A percentile compares a stretch with the other conserved stretches of the same genome.
Conservation (phyloP, 2,888 invertebrate genomes). For the Zygogramma bicolorata region DNA sequence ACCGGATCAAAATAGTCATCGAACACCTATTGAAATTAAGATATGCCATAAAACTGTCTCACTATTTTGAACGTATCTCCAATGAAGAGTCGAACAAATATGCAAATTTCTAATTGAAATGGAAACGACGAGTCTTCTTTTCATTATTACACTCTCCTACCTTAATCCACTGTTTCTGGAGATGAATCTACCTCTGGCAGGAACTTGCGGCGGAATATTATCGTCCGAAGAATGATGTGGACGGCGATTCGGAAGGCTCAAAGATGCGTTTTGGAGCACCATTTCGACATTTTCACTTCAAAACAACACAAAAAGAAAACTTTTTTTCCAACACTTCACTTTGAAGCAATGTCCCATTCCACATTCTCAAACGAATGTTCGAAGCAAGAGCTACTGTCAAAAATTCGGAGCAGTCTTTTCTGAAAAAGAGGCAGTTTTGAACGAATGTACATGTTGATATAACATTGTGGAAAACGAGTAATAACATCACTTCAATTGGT, state of each 20-base stretch:
- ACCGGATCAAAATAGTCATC: no score
- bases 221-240: conserved; percentile 43
- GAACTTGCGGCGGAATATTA: conserved; percentile 50
- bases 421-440: not conserved
- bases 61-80: no score
- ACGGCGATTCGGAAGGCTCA: conserved; percentile 37
- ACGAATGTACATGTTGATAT: not conserved
- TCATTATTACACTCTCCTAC: conserved; percentile 26
- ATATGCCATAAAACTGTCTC: no score
- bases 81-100: no score
- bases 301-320: conserved; percentile 16
- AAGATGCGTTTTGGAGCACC: conserved; percentile 52
- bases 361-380: not conserved
- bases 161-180: conserved; percentile 44
- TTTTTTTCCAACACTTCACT: not conserved
- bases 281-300: conserved; percentile 48
- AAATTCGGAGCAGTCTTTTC: not conserved
- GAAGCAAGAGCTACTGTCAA: not conserved
- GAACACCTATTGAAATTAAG: no score
- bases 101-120: no score
- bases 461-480: not conserved
- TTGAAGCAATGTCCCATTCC: not conserved
- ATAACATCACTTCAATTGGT: not conserved
- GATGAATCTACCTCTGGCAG: conserved; percentile 50
- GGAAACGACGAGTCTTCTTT: no score